These are phyloP conservation scores for Terrapene triunguis DNA, from an alignment of 2,113 vertebrate genomes.

Conservation along the genomic window DNA sequence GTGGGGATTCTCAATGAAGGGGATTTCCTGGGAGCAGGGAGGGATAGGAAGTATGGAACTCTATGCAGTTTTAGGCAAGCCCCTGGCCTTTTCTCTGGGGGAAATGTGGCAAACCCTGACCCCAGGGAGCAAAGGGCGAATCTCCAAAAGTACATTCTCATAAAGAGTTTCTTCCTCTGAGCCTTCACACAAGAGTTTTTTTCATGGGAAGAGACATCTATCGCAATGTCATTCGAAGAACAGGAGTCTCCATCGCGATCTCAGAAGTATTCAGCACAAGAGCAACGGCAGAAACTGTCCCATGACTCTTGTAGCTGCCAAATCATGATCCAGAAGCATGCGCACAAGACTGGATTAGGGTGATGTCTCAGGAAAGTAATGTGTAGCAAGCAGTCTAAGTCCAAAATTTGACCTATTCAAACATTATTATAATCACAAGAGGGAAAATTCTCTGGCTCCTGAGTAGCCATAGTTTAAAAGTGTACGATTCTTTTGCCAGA, in stretches of 20 bases:
- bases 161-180: background rate
- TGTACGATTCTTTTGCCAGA: constrained; percentile 15
- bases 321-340: background rate
- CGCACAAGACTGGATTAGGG: background rate
- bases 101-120: too few relatives aligned
- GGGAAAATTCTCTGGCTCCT: constrained; percentile 18
- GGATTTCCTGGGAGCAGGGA: background rate
- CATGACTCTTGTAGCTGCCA: background rate
- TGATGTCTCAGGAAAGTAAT: constrained; percentile 1
- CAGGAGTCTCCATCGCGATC: background rate
- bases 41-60: background rate
- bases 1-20: background rate
- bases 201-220: background rate
- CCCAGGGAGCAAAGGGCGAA: background rate
- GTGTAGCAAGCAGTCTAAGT: background rate
- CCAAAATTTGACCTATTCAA: background rate
- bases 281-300: constrained; percentile 34
- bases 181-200: background rate
- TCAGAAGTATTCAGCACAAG: constrained; percentile 19
- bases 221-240: background rate
- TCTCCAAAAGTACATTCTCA: background rate
- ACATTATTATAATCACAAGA: background rate
- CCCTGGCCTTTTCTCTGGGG: too few relatives aligned
- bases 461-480: constrained; percentile 2
- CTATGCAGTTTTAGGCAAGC: background rate